phyloP scores from a whole-genome alignment of 2,888 invertebrate species.

The Synergus japonicus region DNA sequence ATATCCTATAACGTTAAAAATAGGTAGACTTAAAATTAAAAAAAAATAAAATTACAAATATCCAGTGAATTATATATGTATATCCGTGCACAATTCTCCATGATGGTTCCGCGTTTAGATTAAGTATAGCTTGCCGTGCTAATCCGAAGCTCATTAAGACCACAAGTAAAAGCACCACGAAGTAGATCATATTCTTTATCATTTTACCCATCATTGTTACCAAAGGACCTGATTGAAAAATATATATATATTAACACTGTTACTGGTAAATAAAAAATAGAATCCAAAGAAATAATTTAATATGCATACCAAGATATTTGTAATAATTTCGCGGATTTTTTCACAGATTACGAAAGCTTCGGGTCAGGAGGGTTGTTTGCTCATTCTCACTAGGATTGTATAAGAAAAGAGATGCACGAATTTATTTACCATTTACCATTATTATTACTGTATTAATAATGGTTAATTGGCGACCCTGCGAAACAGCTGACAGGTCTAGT shows the following conservation, averaged over 20 bases:
- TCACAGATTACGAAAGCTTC: conserved; percentile 96
- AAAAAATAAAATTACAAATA: conserved; percentile 64
- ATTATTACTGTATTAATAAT: too few species aligned
- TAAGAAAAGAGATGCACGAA: conserved; percentile 95
- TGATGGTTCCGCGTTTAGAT: conserved; percentile 91
- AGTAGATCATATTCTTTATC: conserved; percentile 99
- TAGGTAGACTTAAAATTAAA: background rate
- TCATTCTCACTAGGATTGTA: conserved; percentile 93
- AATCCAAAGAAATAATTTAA: too few species aligned
- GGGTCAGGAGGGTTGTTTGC: conserved; percentile 87
- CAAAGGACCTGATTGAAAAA: conserved; percentile 86
- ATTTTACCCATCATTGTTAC: conserved; percentile 99
- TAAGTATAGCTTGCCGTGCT: conserved; percentile 94
- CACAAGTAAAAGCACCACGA: conserved; percentile 95
- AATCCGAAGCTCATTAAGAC: conserved; percentile 99
- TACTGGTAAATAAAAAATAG: background rate
- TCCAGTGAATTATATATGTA: conserved; percentile 78
- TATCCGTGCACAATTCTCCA: conserved; percentile 95
- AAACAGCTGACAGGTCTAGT: too few species aligned
- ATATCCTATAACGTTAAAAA: background rate
- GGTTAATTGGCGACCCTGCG: too few species aligned
- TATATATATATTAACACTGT: background rate
- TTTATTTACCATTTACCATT: too few species aligned
- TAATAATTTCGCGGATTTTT: conserved; percentile 94
- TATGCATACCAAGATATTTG: conserved; percentile 90